These are phyloP conservation scores for Diloba caeruleocephala DNA, from an alignment of 2,888 invertebrate species.

Conservation along the genomic window DNA sequence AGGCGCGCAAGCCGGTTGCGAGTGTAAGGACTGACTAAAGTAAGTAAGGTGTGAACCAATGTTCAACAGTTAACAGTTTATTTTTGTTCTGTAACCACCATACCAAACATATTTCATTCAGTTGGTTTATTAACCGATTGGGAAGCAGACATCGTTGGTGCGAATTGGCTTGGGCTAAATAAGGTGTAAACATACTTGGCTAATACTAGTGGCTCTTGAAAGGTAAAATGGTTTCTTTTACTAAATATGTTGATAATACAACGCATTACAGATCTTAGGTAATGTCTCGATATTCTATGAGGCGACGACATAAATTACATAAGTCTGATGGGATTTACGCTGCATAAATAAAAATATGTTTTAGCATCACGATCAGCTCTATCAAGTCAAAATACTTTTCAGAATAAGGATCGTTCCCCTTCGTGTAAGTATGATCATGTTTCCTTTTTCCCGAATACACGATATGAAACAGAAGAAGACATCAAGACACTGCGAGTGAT, in stretches of 20 bases:
- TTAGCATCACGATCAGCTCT: too few relatives aligned
- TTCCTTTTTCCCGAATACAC: too few relatives aligned
- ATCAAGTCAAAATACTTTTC: too few relatives aligned
- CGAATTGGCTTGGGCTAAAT: slow-evolving; percentile 44
- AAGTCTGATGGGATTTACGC: too few relatives aligned
- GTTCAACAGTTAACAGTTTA: slow-evolving; percentile 72
- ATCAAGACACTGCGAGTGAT: too few relatives aligned
- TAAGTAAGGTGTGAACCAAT: slow-evolving; percentile 80
- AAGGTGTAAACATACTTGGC: slow-evolving; percentile 42
- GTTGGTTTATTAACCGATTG: slow-evolving; percentile 49
- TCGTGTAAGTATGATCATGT: too few relatives aligned
- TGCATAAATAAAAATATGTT: too few relatives aligned
- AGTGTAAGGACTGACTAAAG: slow-evolving; percentile 73
- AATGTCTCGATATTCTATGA: too few relatives aligned
- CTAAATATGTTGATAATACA: background rate
- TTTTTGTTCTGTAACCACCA: slow-evolving; percentile 77
- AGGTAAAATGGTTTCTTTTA: background rate
- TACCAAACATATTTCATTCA: slow-evolving; percentile 67
- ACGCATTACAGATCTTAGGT: too few relatives aligned
- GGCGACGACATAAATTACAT: too few relatives aligned
- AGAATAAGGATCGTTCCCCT: too few relatives aligned
- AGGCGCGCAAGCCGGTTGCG: slow-evolving; percentile 72
- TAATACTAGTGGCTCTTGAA: slow-evolving; percentile 14
- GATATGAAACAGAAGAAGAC: too few relatives aligned
- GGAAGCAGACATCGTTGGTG: slow-evolving; percentile 25